phyloP scores from a whole-genome alignment of 64 coral and sea anemone genomes.

The Montipora cactus region DNA sequence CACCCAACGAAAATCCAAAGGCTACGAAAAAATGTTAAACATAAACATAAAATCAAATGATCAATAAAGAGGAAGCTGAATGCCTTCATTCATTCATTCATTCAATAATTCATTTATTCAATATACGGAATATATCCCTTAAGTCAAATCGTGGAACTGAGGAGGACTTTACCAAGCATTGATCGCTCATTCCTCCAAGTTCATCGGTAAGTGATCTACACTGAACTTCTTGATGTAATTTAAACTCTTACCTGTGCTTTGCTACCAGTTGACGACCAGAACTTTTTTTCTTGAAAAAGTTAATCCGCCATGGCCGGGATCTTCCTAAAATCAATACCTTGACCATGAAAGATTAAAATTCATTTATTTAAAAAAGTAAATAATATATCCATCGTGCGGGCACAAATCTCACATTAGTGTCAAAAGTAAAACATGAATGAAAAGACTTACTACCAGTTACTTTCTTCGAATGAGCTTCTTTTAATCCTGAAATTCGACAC shows the following conservation, averaged over 20 bases:
- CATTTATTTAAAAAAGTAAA: constrained; percentile 48
- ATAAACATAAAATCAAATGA: constrained; percentile 11
- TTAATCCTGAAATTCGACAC: neutral
- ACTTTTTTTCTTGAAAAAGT: neutral
- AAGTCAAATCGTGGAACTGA: neutral
- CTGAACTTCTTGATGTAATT: neutral
- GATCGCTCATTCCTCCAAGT: neutral
- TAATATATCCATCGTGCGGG: neutral
- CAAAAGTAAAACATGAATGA: neutral
- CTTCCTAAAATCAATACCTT: no score
- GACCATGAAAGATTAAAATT: neutral
- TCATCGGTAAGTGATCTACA: neutral
- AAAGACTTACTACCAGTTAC: neutral
- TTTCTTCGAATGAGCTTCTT: neutral
- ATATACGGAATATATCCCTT: no score
- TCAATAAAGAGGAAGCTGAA: neutral
- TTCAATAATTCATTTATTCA: no score
- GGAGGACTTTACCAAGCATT: neutral
- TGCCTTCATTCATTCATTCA: no score
- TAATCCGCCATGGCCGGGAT: no score
- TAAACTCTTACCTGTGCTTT: neutral
- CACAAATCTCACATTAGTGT: constrained; percentile 22
- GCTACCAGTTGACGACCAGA: neutral
- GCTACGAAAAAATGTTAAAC: neutral
- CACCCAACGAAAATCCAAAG: neutral